These are phyloP conservation scores for Galeopterus variegatus DNA, from an alignment of 2,113 vertebrate genomes.

Conservation along the genomic window DNA sequence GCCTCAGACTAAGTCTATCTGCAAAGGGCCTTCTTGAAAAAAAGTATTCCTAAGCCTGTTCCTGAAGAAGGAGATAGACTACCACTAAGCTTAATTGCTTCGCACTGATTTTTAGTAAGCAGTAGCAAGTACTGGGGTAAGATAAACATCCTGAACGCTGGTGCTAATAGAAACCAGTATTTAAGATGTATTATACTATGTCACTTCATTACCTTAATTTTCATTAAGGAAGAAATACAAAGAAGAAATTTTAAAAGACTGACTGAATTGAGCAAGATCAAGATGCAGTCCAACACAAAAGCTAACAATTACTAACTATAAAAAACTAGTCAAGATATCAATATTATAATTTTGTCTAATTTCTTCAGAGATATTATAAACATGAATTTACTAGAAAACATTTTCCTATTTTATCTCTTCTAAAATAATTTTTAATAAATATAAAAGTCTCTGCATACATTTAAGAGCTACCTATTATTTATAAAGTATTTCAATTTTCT, in stretches of 20 bases:
- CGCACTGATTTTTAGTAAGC: neutral
- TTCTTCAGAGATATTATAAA: neutral
- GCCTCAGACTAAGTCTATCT: neutral
- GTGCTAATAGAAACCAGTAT: neutral
- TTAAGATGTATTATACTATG: neutral
- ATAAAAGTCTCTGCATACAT: neutral
- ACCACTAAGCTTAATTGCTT: neutral
- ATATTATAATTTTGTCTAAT: neutral
- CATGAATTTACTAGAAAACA: neutral
- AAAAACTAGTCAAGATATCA: neutral
- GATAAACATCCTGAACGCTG: neutral
- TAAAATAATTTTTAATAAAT: constrained; percentile 5
- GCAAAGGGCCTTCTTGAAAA: neutral
- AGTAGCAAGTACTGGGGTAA: neutral
- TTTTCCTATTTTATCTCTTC: neutral
- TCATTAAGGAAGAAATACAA: neutral
- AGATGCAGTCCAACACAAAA: neutral
- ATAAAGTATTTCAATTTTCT: constrained; percentile 18
- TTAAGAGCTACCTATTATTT: neutral
- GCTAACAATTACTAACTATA: neutral
- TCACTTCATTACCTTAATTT: neutral
- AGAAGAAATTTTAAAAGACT: neutral
- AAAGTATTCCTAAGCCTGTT: neutral
- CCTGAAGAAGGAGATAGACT: neutral
- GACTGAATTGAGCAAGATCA: neutral